phyloP scores from a whole-genome alignment of 1,140 invertebrate species.

The Euwallacea similis region DNA sequence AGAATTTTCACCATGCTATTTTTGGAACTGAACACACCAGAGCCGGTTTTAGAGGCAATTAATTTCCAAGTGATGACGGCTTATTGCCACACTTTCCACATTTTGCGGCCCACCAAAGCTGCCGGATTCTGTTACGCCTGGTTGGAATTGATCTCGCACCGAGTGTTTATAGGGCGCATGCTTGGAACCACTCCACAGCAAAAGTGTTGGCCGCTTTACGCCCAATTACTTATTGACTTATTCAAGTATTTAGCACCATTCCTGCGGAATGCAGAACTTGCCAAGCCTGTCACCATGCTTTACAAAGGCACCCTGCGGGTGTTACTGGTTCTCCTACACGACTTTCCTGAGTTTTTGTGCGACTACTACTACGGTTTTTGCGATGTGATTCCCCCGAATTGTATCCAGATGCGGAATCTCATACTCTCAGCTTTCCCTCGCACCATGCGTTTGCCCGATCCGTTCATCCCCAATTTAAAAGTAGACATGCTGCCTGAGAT shows the following conservation, averaged over 20 bases:
- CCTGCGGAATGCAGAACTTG: slow-evolving; percentile 92
- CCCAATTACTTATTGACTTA: slow-evolving; percentile 90
- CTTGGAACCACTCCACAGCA: slow-evolving; percentile 76
- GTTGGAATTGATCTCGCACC: slow-evolving; percentile 95
- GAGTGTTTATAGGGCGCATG: slow-evolving; percentile 77
- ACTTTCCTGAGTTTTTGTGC: slow-evolving; percentile 98
- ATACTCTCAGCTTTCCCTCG: slow-evolving; percentile 97
- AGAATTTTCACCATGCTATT: slow-evolving; percentile 97
- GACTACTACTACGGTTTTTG: slow-evolving; percentile 99
- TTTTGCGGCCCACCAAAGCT: slow-evolving; percentile 89
- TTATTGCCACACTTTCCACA: slow-evolving; percentile 90
- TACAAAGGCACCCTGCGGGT: slow-evolving; percentile 97
- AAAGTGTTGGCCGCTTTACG: slow-evolving; percentile 86
- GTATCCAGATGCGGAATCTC: slow-evolving; percentile 98
- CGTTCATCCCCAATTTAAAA: slow-evolving; percentile 96
- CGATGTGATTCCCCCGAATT: slow-evolving; percentile 98
- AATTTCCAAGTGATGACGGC: slow-evolving; percentile 88
- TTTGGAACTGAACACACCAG: slow-evolving; percentile 91
- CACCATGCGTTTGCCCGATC: slow-evolving; percentile 97
- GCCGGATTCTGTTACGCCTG: slow-evolving; percentile 98
- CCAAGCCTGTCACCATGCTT: slow-evolving; percentile 87
- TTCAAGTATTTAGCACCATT: slow-evolving; percentile 98
- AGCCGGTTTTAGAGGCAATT: slow-evolving; percentile 89
- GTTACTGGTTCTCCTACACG: slow-evolving; percentile 93
- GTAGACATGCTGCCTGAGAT: slow-evolving; percentile 92